Evolutionary conservation across 2,113 vertebrate species (phyloP), one percentile per base, ranked within the genome.

Genomic region (Paramisgurnus dabryanus): DNA sequence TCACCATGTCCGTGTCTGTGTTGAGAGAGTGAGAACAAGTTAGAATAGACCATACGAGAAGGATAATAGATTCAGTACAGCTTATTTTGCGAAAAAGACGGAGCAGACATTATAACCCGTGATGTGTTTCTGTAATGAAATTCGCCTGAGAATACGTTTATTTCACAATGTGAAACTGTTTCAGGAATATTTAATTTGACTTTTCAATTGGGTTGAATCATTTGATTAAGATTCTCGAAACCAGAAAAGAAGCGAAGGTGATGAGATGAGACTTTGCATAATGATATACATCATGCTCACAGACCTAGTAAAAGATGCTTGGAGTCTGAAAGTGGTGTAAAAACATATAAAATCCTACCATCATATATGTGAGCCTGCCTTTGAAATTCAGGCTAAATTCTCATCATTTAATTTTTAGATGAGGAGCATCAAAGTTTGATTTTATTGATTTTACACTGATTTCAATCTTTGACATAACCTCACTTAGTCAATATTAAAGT

Each of bases 201-300:
- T 85, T 88, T 87, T 81, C 85, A 87, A 82, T 85, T 77, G 79
- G 41, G 61, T 68, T 83, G 70, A 88, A 79, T 88, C 65, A 84
- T 84, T 83, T 76, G 79, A 86, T 86, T 87, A 80, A 64, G 81
- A 66, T 67, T 77, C 63, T 61, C n/a, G 63, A 77, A 34, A 61
- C 58, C 47, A 27, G 73, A 65, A 61, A 79, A 64, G 61, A 79
- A 67, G 40, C 58, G 45, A 5, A 40, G 11, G 64, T 76, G 77
- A n/a, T 53, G 79, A 79, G 61, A 86, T 81, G 34, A 79, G 82
- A 81, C 79, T 78, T 72, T 67, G 73, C 53, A 63, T 72, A 50
- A 22, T 72, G n/a, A 76, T 39, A 57, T 68, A 50, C 11, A 58
- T 76, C 47, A 45, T 18, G 50, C 34, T 72, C 55, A 57, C 18